A percentile compares a stretch with the other conserved stretches of the same genome.
phyloP scores from a whole-genome alignment of 2,888 invertebrate genomes.

The Amblyteles armatorius region DNA sequence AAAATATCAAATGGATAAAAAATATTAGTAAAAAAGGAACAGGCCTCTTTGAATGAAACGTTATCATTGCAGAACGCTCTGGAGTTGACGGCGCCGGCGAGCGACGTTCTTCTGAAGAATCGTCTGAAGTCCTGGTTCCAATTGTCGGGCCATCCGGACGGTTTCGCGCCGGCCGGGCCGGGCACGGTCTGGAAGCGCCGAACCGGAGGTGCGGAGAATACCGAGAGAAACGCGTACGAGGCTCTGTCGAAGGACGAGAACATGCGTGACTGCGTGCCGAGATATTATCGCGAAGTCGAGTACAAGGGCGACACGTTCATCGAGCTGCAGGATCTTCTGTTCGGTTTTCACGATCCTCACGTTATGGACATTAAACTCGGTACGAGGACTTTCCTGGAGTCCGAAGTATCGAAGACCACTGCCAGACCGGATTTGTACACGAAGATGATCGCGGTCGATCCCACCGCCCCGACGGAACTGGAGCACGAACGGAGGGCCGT shows the following conservation, averaged over 20 bases:
- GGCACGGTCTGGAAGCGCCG: constrained; percentile 97
- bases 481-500: constrained; percentile 94
- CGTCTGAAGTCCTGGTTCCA: constrained; percentile 92
- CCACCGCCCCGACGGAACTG: constrained; percentile 92
- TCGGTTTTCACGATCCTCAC: constrained; percentile 95
- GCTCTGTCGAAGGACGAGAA: constrained; percentile 91
- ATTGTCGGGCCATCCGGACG: constrained; percentile 96
- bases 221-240: constrained; percentile 92
- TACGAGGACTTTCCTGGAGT: constrained; percentile 97
- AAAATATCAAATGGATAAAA: background rate
- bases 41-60: background rate
- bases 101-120: constrained; percentile 92
- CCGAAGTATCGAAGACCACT: constrained; percentile 95
- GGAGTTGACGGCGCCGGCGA: constrained; percentile 95
- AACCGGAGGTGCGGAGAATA: constrained; percentile 89
- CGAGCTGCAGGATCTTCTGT: constrained; percentile 96
- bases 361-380: constrained; percentile 99
- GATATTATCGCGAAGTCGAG: constrained; percentile 93
- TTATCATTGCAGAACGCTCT: constrained; percentile 91
- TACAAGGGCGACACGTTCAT: constrained; percentile 94
- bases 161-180: constrained; percentile 96
- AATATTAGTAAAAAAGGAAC: background rate
- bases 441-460: constrained; percentile 97
- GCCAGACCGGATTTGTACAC: constrained; percentile 95
- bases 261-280: constrained; percentile 91